Evolutionary conservation across 2,888 invertebrate genomes (phyloP), one percentile per base, ranked within the genome.

Genomic region (Thyatira batis): DNA sequence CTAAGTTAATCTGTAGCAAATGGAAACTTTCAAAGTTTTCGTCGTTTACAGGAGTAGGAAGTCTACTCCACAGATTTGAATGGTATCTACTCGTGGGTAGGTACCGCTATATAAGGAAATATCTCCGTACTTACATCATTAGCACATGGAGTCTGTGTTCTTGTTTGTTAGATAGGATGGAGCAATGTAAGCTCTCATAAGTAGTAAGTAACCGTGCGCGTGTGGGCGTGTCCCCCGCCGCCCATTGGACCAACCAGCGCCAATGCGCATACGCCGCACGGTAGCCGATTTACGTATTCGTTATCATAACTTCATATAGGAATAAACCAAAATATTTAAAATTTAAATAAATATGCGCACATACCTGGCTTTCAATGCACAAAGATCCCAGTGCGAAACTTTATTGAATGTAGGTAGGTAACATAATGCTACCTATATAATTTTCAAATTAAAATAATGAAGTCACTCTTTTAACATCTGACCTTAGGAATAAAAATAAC

Each of bases 261-360:
- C 92, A 91, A 92, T 91, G 89, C 90, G 89, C 87, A 80, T 69
- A 84, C 90, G 87, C 87, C 78, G 80, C 75, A 86, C 90, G 71
- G 91, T 85, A 91, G 91, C 85, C 66, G 56, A 61, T 67, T 63
- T 71, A 67, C 69, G 62, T 72, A 67, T 66, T 69, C 57, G 58
- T 54, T 8, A 17, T 39, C 17, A 39, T 57, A 49, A 62, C 13
- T 2, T 27, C 17, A n/a, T n/a, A n/a, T n/a, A n/a, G n/a, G n/a
- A n/a, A n/a, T n/a, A n/a, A n/a, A n/a, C n/a, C n/a, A n/a, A n/a
- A n/a, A n/a, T n/a, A n/a, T n/a, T n/a, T n/a, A n/a, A n/a, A n/a
- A n/a, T n/a, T n/a, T n/a, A n/a, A n/a, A n/a, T n/a, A n/a, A n/a
- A n/a, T n/a, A n/a, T n/a, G n/a, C n/a, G n/a, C n/a, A n/a, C n/a